phyloP scores from a whole-genome alignment of 2,888 invertebrate genomes.

The Drosophila paucipuncta region DNA sequence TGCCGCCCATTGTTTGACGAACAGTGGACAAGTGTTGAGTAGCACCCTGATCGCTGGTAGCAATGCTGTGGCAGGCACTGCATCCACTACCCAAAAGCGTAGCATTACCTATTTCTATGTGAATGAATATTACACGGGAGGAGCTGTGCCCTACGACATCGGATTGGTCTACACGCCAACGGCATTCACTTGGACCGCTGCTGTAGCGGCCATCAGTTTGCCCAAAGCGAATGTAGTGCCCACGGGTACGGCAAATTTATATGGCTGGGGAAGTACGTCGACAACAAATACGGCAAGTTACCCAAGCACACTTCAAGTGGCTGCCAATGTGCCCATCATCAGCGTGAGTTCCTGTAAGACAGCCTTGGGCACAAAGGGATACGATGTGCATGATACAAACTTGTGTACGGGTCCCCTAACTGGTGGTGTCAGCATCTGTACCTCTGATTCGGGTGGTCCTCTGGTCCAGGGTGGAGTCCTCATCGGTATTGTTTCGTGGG shows the following conservation, averaged over 20 bases:
- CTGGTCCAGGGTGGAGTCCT: constrained; percentile 74
- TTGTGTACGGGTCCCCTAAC: constrained; percentile 82
- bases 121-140: constrained; percentile 81
- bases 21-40: constrained; percentile 64
- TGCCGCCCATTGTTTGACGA: constrained; percentile 82
- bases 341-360: constrained; percentile 63
- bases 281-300: constrained; percentile 70
- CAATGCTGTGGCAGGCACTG: constrained; percentile 73
- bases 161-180: constrained; percentile 80
- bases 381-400: constrained; percentile 77
- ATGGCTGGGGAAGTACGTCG: constrained; percentile 84
- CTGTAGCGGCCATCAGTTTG: constrained; percentile 73
- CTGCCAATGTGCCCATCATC: constrained; percentile 76
- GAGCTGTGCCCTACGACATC: constrained; percentile 82
- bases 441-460: constrained; percentile 84
- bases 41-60: constrained; percentile 81
- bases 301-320: constrained; percentile 77
- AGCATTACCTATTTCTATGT: constrained; percentile 72
- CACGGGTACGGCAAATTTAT: constrained; percentile 76
- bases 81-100: constrained; percentile 74
- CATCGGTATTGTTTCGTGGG: constrained; percentile 86
- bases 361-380: constrained; percentile 71
- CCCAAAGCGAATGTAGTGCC: constrained; percentile 65
- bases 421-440: constrained; percentile 80
- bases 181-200: constrained; percentile 76